Evolutionary conservation across 2,113 vertebrate genomes (phyloP).

Genomic region (Pachypanchax playfairii): DNA sequence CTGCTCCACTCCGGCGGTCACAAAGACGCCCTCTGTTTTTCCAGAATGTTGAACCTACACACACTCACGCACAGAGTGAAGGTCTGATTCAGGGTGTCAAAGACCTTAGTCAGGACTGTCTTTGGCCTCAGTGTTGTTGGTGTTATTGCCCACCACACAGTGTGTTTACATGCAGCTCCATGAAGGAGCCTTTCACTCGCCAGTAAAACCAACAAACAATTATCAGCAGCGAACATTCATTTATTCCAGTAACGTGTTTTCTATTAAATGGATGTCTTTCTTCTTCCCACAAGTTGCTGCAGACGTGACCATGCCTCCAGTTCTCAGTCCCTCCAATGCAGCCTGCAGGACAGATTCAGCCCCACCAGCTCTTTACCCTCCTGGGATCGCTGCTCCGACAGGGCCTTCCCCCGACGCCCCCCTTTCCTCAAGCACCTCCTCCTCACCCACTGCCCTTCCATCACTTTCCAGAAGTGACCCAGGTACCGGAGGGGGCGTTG

Average conservation of each 20-base stretch:
- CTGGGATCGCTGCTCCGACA: slow-evolving; percentile 59
- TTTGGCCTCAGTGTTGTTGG: slow-evolving; percentile 62
- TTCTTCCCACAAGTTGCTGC: slow-evolving; percentile 39
- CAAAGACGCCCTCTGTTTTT: slow-evolving; percentile 72
- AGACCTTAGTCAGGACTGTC: slow-evolving; percentile 62
- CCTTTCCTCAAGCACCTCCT: slow-evolving; percentile 77
- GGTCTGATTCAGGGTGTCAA: slow-evolving; percentile 64
- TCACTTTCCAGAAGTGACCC: slow-evolving; percentile 74
- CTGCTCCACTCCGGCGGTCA: slow-evolving; percentile 63
- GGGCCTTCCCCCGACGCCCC: slow-evolving; percentile 62
- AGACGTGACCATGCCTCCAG: slow-evolving; percentile 74
- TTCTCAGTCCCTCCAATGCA: slow-evolving; percentile 66
- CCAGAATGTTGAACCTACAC: slow-evolving; percentile 48
- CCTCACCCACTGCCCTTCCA: slow-evolving; percentile 75
- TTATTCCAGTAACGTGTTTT: slow-evolving; percentile 11
- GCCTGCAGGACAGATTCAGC: slow-evolving; percentile 81
- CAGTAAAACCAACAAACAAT: slow-evolving; percentile 12
- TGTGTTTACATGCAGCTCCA: slow-evolving; percentile 47
- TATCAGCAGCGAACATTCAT: slow-evolving; percentile 21
- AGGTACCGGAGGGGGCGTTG: slow-evolving; percentile 67
- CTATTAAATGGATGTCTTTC: slow-evolving; percentile 15
- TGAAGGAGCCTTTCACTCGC: slow-evolving; percentile 49
- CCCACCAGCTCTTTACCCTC: slow-evolving; percentile 82
- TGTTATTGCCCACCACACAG: slow-evolving; percentile 57
- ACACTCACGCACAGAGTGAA: slow-evolving; percentile 60